phyloP scores from a whole-genome alignment of 2,113 vertebrate species.

The Cavia aperea region DNA sequence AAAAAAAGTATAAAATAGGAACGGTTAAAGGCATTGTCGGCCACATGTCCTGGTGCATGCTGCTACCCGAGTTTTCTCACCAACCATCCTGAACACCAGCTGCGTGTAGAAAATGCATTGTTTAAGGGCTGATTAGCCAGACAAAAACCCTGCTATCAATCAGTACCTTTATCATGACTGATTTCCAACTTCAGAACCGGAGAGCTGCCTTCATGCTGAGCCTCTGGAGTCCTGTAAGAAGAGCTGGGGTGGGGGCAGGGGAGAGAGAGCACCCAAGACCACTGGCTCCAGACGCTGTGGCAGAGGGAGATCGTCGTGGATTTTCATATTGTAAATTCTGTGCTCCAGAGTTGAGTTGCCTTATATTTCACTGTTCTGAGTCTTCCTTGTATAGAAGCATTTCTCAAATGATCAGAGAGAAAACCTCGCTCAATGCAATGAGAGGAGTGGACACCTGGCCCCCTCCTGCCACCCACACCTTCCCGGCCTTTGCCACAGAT shows the following conservation, averaged over 20 bases:
- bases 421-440: not conserved
- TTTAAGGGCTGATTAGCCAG: not conserved
- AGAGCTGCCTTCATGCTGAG: not conserved
- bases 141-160: not conserved
- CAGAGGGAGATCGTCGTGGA: not conserved
- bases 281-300: no score
- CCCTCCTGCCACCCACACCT: conserved; percentile 14
- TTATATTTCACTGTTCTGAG: not conserved
- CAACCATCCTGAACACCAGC: not conserved
- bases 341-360: not conserved
- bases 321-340: not conserved
- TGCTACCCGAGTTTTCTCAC: not conserved
- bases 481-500: not conserved
- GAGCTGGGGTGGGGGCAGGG: not conserved
- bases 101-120: not conserved
- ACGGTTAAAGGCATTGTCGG: not conserved
- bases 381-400: not conserved
- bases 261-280: not conserved
- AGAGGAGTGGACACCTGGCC: not conserved
- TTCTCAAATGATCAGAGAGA: not conserved
- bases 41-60: fast-evolving
- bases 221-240: not conserved
- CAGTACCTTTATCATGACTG: not conserved
- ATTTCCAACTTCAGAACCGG: not conserved
- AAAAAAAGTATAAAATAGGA: no score